Evolutionary conservation across 2,113 vertebrate genomes (phyloP).

Genomic region (Piprites chloris): DNA sequence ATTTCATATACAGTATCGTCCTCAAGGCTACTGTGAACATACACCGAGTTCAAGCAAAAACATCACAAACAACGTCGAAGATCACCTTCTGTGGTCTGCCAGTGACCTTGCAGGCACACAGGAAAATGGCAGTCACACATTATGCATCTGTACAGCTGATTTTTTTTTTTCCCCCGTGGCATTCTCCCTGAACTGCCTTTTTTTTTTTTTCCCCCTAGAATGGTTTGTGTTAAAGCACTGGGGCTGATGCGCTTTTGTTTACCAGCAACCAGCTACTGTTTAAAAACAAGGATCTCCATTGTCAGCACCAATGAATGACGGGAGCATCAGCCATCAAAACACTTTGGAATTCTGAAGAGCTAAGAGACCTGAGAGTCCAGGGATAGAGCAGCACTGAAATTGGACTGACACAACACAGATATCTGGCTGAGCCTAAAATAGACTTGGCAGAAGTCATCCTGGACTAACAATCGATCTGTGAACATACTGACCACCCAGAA

Average conservation of each 20-base stretch:
- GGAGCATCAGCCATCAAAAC: background rate
- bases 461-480: background rate
- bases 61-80: background rate
- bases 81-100: background rate
- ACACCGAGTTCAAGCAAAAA: background rate
- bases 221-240: background rate
- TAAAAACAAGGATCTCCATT: slow-evolving; percentile 25
- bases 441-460: slow-evolving; percentile 1
- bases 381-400: background rate
- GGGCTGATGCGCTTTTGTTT: slow-evolving; percentile 12
- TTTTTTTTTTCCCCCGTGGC: background rate
- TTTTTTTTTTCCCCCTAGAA: background rate
- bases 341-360: background rate
- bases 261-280: background rate
- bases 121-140: background rate
- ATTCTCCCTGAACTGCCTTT: background rate
- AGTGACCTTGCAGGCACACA: background rate
- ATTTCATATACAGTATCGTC: background rate
- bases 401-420: background rate
- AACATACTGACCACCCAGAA: background rate
- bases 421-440: slow-evolving; percentile 25
- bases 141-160: background rate
- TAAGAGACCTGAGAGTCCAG: background rate
- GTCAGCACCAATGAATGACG: background rate
- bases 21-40: background rate